These are phyloP conservation scores for Cheilosia vulpina DNA, from an alignment of 2,888 invertebrate genomes.

Conservation along the genomic window DNA sequence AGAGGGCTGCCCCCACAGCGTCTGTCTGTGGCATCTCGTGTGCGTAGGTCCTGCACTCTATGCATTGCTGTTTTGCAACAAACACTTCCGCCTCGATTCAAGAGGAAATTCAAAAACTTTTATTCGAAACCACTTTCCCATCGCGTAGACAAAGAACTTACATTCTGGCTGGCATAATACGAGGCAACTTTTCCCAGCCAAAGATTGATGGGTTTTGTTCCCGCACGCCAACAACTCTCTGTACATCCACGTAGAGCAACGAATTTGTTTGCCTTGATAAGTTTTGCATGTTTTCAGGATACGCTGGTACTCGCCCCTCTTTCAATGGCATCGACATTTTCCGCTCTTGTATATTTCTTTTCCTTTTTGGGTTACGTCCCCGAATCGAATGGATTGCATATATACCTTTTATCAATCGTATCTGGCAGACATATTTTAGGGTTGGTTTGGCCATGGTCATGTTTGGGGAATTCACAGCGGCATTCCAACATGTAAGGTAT, in stretches of 20 bases:
- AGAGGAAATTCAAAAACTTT: slow-evolving; percentile 73
- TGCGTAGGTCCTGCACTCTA: background rate
- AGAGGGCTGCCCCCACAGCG: background rate
- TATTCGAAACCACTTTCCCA: slow-evolving; percentile 61
- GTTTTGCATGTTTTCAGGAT: slow-evolving; percentile 36
- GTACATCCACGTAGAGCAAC: slow-evolving; percentile 2
- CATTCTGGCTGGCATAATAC: slow-evolving; percentile 46
- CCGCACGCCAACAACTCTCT: slow-evolving; percentile 27
- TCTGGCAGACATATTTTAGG: slow-evolving; percentile 34
- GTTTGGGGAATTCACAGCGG: slow-evolving; percentile 30
- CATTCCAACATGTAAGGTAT: background rate
- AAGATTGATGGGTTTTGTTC: slow-evolving; percentile 71
- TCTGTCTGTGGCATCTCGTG: background rate
- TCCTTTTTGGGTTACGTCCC: background rate
- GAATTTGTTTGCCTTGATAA: slow-evolving; percentile 64
- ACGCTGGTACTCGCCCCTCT: slow-evolving; percentile 4
- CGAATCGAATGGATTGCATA: slow-evolving; percentile 42
- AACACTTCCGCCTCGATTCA: slow-evolving; percentile 52
- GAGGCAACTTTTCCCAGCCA: slow-evolving; percentile 49
- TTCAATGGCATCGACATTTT: slow-evolving; percentile 45
- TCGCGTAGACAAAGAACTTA: slow-evolving; percentile 47
- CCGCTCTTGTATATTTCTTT: background rate
- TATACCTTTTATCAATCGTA: slow-evolving; percentile 45
- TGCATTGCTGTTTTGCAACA: slow-evolving; percentile 41
- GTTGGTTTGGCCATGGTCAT: slow-evolving; percentile 5